Evolutionary conservation across 2,888 invertebrate genomes (phyloP).

Genomic region (Melikaiella ostensackeni): DNA sequence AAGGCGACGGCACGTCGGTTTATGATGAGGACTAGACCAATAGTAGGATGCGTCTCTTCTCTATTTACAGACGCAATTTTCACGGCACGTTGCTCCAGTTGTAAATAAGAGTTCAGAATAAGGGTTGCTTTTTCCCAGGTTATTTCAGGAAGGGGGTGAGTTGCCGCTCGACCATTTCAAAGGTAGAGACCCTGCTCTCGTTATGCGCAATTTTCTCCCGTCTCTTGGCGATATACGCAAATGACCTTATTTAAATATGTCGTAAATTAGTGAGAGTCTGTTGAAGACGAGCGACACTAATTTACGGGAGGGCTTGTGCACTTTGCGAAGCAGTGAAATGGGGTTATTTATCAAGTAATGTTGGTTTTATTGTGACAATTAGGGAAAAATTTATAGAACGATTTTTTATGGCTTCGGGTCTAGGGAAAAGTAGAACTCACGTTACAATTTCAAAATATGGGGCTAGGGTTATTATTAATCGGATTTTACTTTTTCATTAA

Average conservation of each 20-base stretch:
- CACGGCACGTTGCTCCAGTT: conserved; percentile 68
- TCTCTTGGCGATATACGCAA: conserved; percentile 1
- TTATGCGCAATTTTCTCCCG: conserved; percentile 30
- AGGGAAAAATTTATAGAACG: conserved; percentile 2
- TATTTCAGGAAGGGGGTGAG: conserved; percentile 52
- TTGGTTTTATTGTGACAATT: neutral
- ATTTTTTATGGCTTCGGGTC: neutral
- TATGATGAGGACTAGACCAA: conserved; percentile 54
- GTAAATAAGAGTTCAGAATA: conserved; percentile 68
- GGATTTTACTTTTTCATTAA: neutral
- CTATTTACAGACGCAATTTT: conserved; percentile 59
- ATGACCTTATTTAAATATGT: conserved; percentile 34
- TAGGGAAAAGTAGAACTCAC: neutral
- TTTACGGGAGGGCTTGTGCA: conserved; percentile 9
- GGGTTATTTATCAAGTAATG: conserved; percentile 16
- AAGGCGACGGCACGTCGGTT: conserved; percentile 51
- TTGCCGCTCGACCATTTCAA: conserved; percentile 44
- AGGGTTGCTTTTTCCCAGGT: conserved; percentile 66
- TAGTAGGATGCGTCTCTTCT: conserved; percentile 51
- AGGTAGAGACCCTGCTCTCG: conserved; percentile 17
- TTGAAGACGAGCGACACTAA: conserved; percentile 32
- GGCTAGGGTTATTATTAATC: neutral
- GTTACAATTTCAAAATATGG: neutral
- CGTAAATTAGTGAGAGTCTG: conserved; percentile 26
- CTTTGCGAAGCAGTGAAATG: neutral